Conservation (phyloP, 2,888 invertebrate genomes). For the Polydesmus complanatus region DNA sequence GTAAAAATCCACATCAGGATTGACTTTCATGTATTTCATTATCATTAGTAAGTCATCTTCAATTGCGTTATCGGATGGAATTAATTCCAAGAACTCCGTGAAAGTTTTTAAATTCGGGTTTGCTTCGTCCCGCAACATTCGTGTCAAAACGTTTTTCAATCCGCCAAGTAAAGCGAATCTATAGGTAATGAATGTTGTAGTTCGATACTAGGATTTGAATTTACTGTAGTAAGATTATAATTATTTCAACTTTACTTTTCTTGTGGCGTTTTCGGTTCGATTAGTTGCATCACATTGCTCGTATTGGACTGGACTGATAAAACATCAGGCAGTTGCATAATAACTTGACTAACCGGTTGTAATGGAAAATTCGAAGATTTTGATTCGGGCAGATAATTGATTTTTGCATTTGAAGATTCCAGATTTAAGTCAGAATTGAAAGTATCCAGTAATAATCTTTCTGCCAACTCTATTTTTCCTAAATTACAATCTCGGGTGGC, state of each 20-base stretch:
- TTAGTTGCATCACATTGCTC: neutral
- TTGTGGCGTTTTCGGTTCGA: neutral
- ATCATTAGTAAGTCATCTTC: slow-evolving; percentile 51
- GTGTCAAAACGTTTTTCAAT: slow-evolving; percentile 52
- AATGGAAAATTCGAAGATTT: too few relatives aligned
- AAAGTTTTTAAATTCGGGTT: slow-evolving; percentile 64
- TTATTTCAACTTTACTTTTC: neutral
- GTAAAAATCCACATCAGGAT: slow-evolving; percentile 65
- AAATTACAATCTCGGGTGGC: slow-evolving; percentile 67
- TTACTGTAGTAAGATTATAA: too few relatives aligned
- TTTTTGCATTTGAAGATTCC: neutral
- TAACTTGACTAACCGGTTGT: too few relatives aligned
- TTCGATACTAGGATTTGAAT: too few relatives aligned
- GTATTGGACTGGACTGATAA: neutral
- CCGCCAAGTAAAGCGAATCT: slow-evolving; percentile 67
- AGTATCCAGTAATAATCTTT: slow-evolving; percentile 25
- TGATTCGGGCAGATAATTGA: neutral
- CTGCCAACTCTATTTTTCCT: slow-evolving; percentile 40
- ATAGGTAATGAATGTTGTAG: too few relatives aligned
- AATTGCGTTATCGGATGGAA: slow-evolving; percentile 49
- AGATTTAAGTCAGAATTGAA: neutral
- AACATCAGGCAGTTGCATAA: neutral
- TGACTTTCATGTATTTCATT: slow-evolving; percentile 45
- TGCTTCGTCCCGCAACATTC: slow-evolving; percentile 53
- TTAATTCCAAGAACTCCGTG: slow-evolving; percentile 55